A percentile compares a stretch with the other conserved stretches of the same genome.
Conservation (phyloP, 2,797 vertebrate species). For the Spinibarbus caldwelli region DNA sequence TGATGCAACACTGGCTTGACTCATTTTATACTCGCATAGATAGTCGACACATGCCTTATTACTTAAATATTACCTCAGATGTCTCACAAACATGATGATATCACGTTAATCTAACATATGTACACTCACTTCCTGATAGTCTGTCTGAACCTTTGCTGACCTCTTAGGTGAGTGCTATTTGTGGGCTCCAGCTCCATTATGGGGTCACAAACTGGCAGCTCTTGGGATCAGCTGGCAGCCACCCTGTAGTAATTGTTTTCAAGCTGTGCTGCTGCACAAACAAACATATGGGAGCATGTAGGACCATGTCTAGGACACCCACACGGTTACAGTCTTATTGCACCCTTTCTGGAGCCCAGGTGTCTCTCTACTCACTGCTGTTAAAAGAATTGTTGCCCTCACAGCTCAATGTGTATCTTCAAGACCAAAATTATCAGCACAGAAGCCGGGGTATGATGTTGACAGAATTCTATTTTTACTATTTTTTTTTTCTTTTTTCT, state of each 20-base stretch:
- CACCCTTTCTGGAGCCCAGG: constrained; percentile 10
- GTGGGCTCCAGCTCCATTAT: constrained; percentile 39
- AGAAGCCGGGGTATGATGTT: not conserved
- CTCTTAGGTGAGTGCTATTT: constrained; percentile 51
- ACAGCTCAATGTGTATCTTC: not conserved
- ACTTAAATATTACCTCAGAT: not conserved
- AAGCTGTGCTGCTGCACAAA: constrained; percentile 39
- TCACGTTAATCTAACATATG: not conserved
- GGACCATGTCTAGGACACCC: constrained; percentile 48
- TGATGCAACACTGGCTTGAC: constrained; percentile 6
- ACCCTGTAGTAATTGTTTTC: constrained; percentile 59
- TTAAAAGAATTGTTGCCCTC: constrained; percentile 11
- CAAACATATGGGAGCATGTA: constrained; percentile 21
- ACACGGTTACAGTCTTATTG: constrained; percentile 36
- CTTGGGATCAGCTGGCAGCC: constrained; percentile 52
- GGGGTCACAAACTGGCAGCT: constrained; percentile 55
- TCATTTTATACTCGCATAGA: not conserved
- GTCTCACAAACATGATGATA: not conserved
- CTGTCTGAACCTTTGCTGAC: constrained; percentile 35
- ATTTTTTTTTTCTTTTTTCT: not conserved
- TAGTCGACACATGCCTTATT: not conserved
- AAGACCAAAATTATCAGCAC: not conserved
- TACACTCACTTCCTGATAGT: not conserved
- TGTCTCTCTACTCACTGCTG: not conserved
- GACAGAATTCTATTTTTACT: not conserved